These are phyloP conservation scores for Dicranocentrus wangi DNA, from an alignment of 2,888 invertebrate species.

Conservation along the genomic window DNA sequence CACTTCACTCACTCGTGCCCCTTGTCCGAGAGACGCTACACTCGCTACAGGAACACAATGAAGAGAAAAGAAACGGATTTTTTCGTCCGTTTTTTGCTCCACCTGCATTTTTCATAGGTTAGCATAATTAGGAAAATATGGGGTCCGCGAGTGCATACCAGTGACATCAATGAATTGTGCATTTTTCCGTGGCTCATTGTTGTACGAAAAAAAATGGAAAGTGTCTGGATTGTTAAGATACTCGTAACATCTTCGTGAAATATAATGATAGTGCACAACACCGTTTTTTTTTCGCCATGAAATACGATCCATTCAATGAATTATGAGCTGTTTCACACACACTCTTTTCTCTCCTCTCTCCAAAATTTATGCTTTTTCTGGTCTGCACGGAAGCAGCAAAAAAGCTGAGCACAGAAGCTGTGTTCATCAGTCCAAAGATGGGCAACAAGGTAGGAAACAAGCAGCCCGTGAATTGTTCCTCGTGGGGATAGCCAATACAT, in stretches of 20 bases:
- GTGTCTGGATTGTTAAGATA: no score
- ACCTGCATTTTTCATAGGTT: no score
- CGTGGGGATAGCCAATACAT: slow-evolving; percentile 66
- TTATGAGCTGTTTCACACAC: slow-evolving; percentile 55
- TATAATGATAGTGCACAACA: slow-evolving; percentile 37
- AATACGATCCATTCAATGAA: slow-evolving; percentile 65
- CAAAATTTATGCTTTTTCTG: neutral
- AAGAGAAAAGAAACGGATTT: no score
- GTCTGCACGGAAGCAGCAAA: slow-evolving; percentile 50
- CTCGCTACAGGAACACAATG: no score
- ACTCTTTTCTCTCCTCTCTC: neutral
- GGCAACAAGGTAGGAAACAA: slow-evolving; percentile 28
- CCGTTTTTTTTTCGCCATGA: slow-evolving; percentile 49
- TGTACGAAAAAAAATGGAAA: slow-evolving; percentile 1
- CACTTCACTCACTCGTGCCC: slow-evolving; percentile 55
- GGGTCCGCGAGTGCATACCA: slow-evolving; percentile 30
- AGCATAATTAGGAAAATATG: slow-evolving; percentile 54
- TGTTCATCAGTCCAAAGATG: slow-evolving; percentile 37
- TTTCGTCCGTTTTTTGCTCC: no score
- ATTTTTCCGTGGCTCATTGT: slow-evolving; percentile 19
- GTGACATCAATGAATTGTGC: slow-evolving; percentile 8
- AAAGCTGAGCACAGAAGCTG: slow-evolving; percentile 55
- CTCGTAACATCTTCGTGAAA: no score
- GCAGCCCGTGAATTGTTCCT: slow-evolving; percentile 59
- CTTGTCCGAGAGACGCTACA: slow-evolving; percentile 46